Conservation (phyloP, 2,888 invertebrate species). For the Rotaria socialis region DNA sequence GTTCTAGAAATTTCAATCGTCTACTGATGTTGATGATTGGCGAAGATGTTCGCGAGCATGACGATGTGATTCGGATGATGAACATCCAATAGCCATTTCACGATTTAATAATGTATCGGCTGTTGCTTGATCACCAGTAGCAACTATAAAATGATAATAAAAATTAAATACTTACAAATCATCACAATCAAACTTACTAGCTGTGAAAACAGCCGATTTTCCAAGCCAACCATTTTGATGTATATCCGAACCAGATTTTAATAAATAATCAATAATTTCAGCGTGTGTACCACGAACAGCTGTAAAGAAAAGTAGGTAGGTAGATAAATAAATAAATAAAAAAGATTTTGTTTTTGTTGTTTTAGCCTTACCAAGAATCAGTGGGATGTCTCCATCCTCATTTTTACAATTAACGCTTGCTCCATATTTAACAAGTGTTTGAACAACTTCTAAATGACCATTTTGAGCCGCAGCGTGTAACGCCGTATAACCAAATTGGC, state of each 20-base stretch:
- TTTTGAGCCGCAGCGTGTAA: slow-evolving; percentile 45
- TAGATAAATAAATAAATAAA: not conserved
- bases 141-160: not conserved
- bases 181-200: not conserved
- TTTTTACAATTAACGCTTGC: slow-evolving; percentile 44
- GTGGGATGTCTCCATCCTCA: slow-evolving; percentile 46
- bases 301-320: not conserved
- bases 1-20: not conserved
- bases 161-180: not conserved
- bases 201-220: slow-evolving; percentile 1
- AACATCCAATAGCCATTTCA: slow-evolving; percentile 29
- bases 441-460: slow-evolving; percentile 44
- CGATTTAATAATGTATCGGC: slow-evolving; percentile 25
- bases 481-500: slow-evolving; percentile 42
- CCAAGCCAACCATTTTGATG: slow-evolving; percentile 24
- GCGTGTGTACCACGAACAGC: slow-evolving; percentile 36
- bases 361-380: slow-evolving; percentile 37
- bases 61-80: slow-evolving; percentile 6
- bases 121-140: slow-evolving; percentile 32
- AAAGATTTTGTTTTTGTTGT: not conserved
- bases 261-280: slow-evolving; percentile 20
- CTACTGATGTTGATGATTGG: slow-evolving; percentile 7
- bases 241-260: not conserved
- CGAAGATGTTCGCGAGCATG: slow-evolving; percentile 7
- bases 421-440: slow-evolving; percentile 40